These are phyloP conservation scores for Pachymerium ferrugineum DNA, from an alignment of 2,888 invertebrate species.

Conservation along the genomic window DNA sequence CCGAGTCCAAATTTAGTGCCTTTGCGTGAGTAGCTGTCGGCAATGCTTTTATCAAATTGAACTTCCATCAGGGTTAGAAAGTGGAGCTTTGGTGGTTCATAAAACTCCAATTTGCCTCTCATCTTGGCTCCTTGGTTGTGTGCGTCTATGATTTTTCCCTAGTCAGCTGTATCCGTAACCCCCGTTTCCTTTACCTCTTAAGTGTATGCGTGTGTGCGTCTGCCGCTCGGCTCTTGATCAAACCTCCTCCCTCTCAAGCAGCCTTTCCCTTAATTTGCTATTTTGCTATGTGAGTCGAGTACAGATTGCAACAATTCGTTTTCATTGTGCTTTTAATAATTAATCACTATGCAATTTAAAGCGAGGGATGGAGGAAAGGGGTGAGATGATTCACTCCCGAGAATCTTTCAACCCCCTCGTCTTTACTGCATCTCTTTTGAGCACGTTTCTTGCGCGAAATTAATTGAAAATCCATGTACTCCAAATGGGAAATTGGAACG, in stretches of 20 bases:
- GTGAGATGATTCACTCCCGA: not conserved
- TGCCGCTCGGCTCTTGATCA: too few species aligned
- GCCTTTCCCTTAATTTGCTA: not conserved
- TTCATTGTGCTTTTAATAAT: constrained; percentile 21
- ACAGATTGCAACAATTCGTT: constrained; percentile 18
- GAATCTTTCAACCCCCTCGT: too few species aligned
- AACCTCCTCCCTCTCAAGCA: constrained; percentile 2
- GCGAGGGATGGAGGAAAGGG: not conserved
- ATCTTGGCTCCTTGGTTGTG: not conserved
- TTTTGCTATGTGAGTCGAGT: not conserved
- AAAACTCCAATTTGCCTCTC: constrained; percentile 21
- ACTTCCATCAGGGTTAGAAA: constrained; percentile 18
- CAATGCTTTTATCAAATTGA: constrained; percentile 18
- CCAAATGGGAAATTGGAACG: not conserved
- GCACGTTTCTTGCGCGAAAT: constrained; percentile 16
- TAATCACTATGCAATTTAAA: constrained; percentile 8
- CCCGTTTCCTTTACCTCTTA: not conserved
- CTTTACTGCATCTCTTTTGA: not conserved
- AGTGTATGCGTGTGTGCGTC: not conserved
- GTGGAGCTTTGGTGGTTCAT: constrained; percentile 14
- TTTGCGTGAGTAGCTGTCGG: constrained; percentile 21
- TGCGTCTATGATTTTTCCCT: not conserved
- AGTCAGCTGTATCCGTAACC: not conserved
- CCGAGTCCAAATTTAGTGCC: not conserved
- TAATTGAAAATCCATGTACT: constrained; percentile 18